These are phyloP conservation scores for Ptychochromis oligacanthus DNA, from an alignment of 2,113 vertebrate species.

Conservation along the genomic window DNA sequence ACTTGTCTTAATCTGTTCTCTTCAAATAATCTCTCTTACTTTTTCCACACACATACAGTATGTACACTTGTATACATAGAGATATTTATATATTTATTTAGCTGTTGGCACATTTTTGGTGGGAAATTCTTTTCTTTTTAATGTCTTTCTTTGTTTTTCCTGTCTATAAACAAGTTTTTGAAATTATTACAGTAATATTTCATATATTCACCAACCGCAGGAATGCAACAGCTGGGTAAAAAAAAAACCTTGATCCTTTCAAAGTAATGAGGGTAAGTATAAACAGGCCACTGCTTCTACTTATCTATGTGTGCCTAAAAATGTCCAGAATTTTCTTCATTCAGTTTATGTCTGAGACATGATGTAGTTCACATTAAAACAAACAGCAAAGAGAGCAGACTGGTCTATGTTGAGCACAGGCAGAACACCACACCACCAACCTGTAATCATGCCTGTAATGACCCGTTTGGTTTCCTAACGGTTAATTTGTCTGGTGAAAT, in stretches of 20 bases:
- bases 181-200: neutral
- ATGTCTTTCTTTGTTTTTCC: neutral
- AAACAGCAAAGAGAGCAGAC: slow-evolving; percentile 19
- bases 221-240: neutral
- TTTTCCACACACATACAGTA: neutral
- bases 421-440: slow-evolving; percentile 34
- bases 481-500: slow-evolving; percentile 52
- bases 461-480: slow-evolving; percentile 40
- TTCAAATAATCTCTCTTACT: neutral
- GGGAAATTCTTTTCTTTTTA: neutral
- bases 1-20: neutral
- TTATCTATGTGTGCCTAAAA: neutral
- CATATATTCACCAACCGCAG: neutral
- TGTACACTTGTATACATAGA: neutral
- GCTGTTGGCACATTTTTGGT: neutral
- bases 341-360: neutral
- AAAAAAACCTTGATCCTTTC: neutral
- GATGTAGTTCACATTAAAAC: slow-evolving; percentile 10
- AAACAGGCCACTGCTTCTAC: neutral
- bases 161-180: neutral
- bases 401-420: slow-evolving; percentile 23
- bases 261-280: neutral
- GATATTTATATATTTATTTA: too few species aligned
- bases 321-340: neutral
- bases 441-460: slow-evolving; percentile 56